These are phyloP conservation scores for Mallotus villosus DNA, from an alignment of 2,797 vertebrate species.

Conservation along the genomic window DNA sequence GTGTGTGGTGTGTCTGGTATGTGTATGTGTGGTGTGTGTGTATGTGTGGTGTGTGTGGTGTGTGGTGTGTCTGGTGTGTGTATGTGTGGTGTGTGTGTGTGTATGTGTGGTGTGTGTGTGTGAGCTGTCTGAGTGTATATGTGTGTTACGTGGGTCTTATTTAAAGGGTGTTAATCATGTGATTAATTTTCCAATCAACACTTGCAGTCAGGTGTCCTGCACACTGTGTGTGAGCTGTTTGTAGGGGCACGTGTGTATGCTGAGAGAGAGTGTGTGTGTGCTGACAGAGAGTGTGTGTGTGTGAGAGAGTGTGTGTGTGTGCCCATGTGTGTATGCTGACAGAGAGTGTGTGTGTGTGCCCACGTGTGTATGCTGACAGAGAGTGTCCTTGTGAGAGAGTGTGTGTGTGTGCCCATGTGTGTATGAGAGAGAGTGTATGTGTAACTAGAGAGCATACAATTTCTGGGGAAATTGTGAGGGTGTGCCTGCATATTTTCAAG, in stretches of 20 bases:
- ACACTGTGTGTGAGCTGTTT: neutral
- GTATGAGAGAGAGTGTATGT: neutral
- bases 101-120: constrained; percentile 9
- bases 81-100: constrained; percentile 5
- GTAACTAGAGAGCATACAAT: no score
- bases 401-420: constrained; percentile 3
- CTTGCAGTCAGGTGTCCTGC: constrained; percentile 48
- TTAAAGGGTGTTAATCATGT: constrained; percentile 58
- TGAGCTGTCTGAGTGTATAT: constrained; percentile 25
- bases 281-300: constrained; percentile 84
- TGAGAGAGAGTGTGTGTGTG: constrained; percentile 75
- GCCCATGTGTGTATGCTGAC: constrained; percentile 1
- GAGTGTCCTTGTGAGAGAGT: neutral
- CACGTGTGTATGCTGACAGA: neutral
- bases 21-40: constrained; percentile 1
- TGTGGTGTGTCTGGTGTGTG: constrained; percentile 10
- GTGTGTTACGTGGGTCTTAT: constrained; percentile 64
- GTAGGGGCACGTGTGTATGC: constrained; percentile 14
- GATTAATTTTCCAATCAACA: constrained; percentile 30
- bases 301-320: constrained; percentile 80
- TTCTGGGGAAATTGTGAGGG: no score
- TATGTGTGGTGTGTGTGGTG: constrained; percentile 16
- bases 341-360: neutral
- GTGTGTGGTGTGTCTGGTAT: no score
- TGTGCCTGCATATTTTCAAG: no score